Evolutionary conservation across 1,140 invertebrate species (phyloP).

Genomic region (Melitaea cinxia): DNA sequence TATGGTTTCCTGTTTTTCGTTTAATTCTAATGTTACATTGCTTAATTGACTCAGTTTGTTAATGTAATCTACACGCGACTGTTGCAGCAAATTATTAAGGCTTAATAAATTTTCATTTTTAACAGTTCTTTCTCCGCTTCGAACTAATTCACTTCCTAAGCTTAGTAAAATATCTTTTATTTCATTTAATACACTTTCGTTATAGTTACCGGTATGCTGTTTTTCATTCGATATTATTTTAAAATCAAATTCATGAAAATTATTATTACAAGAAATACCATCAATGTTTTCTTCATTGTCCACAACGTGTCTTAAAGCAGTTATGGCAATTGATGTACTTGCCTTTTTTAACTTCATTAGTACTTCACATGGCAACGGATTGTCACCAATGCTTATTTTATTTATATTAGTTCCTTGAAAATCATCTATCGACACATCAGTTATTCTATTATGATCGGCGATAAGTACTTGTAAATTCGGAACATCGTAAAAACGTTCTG

Average conservation of each 20-base stretch:
- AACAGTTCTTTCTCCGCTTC: neutral
- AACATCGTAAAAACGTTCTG: constrained; percentile 37
- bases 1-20: constrained; percentile 5
- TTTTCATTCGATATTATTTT: neutral
- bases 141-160: neutral
- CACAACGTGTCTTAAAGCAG: constrained; percentile 19
- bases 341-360: constrained; percentile 31
- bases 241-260: constrained; percentile 1
- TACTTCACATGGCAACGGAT: constrained; percentile 42
- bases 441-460: constrained; percentile 44
- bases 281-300: constrained; percentile 12
- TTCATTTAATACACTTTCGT: constrained; percentile 20
- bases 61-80: neutral
- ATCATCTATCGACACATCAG: constrained; percentile 24
- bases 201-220: neutral
- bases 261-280: constrained; percentile 22
- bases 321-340: constrained; percentile 11
- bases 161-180: constrained; percentile 28
- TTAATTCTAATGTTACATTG: constrained; percentile 9
- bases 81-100: neutral
- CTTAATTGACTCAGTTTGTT: neutral
- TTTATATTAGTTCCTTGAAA: constrained; percentile 29
- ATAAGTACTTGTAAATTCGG: constrained; percentile 34
- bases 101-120: constrained; percentile 6
- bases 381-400: constrained; percentile 45